phyloP scores from a whole-genome alignment of 2,888 invertebrate genomes.

The Mimas tiliae region DNA sequence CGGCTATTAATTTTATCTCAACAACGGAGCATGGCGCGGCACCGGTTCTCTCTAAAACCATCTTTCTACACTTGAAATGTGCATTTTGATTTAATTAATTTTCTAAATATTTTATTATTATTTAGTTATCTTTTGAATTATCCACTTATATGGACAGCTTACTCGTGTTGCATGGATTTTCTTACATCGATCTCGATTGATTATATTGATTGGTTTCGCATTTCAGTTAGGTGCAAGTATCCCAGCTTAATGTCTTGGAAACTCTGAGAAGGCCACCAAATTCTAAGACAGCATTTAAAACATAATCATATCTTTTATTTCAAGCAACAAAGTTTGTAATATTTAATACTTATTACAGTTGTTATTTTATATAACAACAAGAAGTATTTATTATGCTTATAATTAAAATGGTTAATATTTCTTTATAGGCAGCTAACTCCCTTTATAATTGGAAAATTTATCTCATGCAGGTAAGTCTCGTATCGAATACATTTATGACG shows the following conservation, averaged over 20 bases:
- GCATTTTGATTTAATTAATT: slow-evolving; percentile 41
- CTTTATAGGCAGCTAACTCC: slow-evolving; percentile 57
- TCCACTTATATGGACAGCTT: background rate
- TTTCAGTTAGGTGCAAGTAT: too few species aligned
- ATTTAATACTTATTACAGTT: background rate
- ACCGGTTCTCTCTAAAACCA: slow-evolving; percentile 34
- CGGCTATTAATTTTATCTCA: slow-evolving; percentile 80
- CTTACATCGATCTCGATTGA: background rate
- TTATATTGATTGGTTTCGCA: too few species aligned
- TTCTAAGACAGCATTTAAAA: too few species aligned
- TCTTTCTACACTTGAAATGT: slow-evolving; percentile 51
- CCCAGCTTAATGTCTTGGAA: too few species aligned
- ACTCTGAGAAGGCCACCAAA: too few species aligned
- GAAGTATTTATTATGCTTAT: slow-evolving; percentile 6
- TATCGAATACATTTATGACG: slow-evolving; percentile 31
- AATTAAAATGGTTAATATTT: slow-evolving; percentile 42
- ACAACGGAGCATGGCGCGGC: slow-evolving; percentile 60
- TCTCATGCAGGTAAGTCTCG: slow-evolving; percentile 43
- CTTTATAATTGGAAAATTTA: slow-evolving; percentile 59
- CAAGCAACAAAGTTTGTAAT: background rate
- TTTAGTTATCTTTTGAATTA: background rate
- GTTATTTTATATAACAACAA: background rate
- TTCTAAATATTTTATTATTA: background rate
- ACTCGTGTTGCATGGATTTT: background rate
- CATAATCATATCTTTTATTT: background rate